Evolutionary conservation across 2,888 invertebrate genomes (phyloP), one percentile per base, ranked within the genome.

Genomic region (Nemapogon koenigi): DNA sequence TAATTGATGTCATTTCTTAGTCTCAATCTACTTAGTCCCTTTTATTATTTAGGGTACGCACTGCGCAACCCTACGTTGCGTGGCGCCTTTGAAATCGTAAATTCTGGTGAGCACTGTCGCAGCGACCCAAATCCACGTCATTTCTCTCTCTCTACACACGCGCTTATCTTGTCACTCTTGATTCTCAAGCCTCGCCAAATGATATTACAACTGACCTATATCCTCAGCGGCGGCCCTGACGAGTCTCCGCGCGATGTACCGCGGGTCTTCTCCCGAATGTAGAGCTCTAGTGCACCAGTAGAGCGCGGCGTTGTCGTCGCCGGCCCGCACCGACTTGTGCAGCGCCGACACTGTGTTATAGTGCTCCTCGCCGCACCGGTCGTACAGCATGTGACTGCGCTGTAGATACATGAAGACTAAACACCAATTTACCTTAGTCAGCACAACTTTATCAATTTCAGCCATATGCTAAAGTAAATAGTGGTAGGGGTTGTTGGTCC

Each of bases 211-310:
- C n/a, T 64, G 62, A 82, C 91, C 91, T 41, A 92, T 82, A 60
- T 92, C 91, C 73, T 92, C 92, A 54, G 86, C 83, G 10, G 91
- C 89, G 40, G 83, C 82, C 44, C 90, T 71, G 4, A 92, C 84
- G 39, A 93, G 72, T 46, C 92, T 68, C 16, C 92, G 75, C 2
- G 90, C 90, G 35, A 93, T 83, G 56, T 83, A 91, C 36, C 88
- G 55, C 0, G 91, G 91, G 59, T 91, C 89, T 61, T 92, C 92
- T 8, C 92, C 92, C 11, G 87, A 88, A 41, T 84, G 81, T 47
- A 92, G 65, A 82, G 91, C 91, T 42, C 92, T 80, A 2, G 89
- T 84, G 2, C 89, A 78, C 91, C 91, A 93, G 57, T 92, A 92
- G 26, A 93, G 62, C 10, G 92, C 85, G 2, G 91, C 92, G 62